Base-by-base conservation (phyloP, 2,888 invertebrate genomes). In the Lasioglossum calceatum region DNA sequence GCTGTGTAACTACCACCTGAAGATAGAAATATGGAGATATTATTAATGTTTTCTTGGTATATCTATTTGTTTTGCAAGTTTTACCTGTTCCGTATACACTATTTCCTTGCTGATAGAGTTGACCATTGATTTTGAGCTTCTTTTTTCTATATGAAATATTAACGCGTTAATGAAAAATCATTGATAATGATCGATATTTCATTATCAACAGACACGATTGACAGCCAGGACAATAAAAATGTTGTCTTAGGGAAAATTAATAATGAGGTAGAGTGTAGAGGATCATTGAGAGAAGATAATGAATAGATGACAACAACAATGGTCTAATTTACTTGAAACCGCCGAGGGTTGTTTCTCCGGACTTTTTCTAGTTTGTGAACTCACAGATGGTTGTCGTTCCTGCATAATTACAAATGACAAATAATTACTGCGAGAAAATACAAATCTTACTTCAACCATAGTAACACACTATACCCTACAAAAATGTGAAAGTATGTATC, bases 71-170 rank as follows among this genome's bases (percentile, higher is more conserved):
- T 54, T 32, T 36, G 0, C 3, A 16, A 58, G 2, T 23, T 12
- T 73, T 78, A 78, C 81, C 67, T 84, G 77, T 23, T 74, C 79
- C 23, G 54, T 27, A 23, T 27, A 54, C n/a, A 44, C 19, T 23
- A 23, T 2, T 77, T 84, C 85, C 14, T 70, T 81, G 23, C 1
- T 27, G 1, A 12, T 1, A 32, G 72, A 75, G 39, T 50, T 80
- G 8, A 39, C 32, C 1, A 19, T 2, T 39, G 58, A 87, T 27
- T 16, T 86, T 2, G 61, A 54, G 12, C 36, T 71, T 42, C 36
- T 79, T 32, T n/a, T 88, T 61, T 23, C 89, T 90, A n/a, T 23
- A 23, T 4, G 8, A 50, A 36, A 47, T 64, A 54, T 58, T 58
- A 58, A 58, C 19, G 47, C 5, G 19, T 47, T 19, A 47, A 19